Evolutionary conservation across 2,113 vertebrate species (phyloP), one percentile per base, ranked within the genome.

Genomic region (Phycodurus eques): DNA sequence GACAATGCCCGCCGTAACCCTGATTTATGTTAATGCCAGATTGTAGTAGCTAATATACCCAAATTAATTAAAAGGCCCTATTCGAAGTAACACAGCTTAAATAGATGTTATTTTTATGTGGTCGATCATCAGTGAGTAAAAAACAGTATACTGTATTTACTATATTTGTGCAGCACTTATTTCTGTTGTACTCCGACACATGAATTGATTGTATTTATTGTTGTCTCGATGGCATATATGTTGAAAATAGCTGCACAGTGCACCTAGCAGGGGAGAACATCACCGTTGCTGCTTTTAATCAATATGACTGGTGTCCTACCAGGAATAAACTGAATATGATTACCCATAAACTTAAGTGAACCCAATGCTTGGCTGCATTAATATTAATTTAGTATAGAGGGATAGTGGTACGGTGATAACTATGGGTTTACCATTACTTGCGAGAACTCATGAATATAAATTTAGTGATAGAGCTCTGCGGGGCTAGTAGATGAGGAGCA

Each of bases 281-380:
- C 53, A 46, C 77, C 70, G 62, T 83, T 80, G 83, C 74, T 72
- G 84, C 87, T 87, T 93, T 93, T 92, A 93, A 93, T 94, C 92
- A 92, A 86, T 72, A 77, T 86, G 90, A 92, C 90, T 92, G 82
- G 80, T 90, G 86, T 89, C 90, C 88, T 89, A 91, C 85, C 81
- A 92, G 90, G 91, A 92, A 93, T 92, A 92, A 91, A 90, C 85
- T 90, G 86, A 93, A 93, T 92, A 93, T 93, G 90, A 94, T 94
- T 92, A 93, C 88, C 89, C 89, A 88, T 92, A 92, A 92, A 92
- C 90, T 92, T 91, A 93, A 92, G 85, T 85, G 88, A 92, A 90
- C 88, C 89, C 88, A 81, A 71, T 78, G 85, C 88, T 89, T 87
- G 81, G 82, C 78, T 77, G 84, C 89, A 94, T 94, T 92, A 92